A percentile compares a stretch with the other conserved stretches of the same genome.
phyloP scores from a whole-genome alignment of 2,888 invertebrate genomes.

The Actias luna region DNA sequence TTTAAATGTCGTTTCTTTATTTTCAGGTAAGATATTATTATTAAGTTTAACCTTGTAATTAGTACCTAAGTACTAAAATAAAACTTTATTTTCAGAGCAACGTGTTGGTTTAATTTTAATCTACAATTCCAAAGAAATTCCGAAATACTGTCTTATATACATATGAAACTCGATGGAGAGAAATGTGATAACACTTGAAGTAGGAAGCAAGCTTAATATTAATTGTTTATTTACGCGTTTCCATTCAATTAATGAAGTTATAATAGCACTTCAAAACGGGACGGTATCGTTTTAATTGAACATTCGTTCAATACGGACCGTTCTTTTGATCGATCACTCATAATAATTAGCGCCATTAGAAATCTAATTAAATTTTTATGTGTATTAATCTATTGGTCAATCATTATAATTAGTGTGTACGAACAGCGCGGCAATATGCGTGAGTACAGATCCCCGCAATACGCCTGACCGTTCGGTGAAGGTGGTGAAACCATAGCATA shows the following conservation, averaged over 20 bases:
- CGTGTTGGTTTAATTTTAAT: background rate
- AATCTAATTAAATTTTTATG: conserved; percentile 7
- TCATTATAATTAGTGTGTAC: too few species aligned
- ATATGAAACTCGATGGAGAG: background rate
- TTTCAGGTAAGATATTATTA: too few species aligned
- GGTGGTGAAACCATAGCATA: too few species aligned
- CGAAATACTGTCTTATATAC: too few species aligned
- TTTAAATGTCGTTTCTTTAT: too few species aligned
- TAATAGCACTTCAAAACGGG: conserved; percentile 7
- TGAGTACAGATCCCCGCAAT: too few species aligned
- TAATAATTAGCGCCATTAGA: background rate
- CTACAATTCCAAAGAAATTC: background rate
- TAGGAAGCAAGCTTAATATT: background rate
- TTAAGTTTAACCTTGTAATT: too few species aligned
- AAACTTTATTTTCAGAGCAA: too few species aligned
- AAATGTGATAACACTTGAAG: background rate
- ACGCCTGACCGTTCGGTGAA: too few species aligned
- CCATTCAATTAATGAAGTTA: conserved; percentile 15
- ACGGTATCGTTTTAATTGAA: conserved; percentile 9
- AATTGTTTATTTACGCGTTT: conserved; percentile 12
- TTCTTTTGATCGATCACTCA: conserved; percentile 9
- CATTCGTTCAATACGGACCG: conserved; percentile 13
- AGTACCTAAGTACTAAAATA: too few species aligned
- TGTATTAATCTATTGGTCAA: too few species aligned
- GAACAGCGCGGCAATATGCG: too few species aligned